Percentiles rank a stretch among this genome's conserved stretches.
Evolutionary conservation across 2,113 vertebrate species (phyloP).

Genomic region (Neolamprologus sp.): DNA sequence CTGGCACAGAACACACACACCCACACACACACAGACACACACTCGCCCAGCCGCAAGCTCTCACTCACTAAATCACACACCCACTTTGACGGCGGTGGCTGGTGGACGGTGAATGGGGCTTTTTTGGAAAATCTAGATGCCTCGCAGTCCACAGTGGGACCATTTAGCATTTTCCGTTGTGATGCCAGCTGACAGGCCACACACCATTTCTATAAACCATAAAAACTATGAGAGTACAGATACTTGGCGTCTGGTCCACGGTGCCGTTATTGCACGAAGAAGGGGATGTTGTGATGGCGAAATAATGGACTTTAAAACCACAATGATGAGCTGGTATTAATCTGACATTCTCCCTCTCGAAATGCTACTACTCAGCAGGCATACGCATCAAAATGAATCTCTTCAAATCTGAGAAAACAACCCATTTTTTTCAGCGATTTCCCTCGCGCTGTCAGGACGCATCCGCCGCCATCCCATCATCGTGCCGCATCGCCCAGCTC

Average conservation of each 20-base stretch:
- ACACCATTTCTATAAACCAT: slow-evolving; percentile 4
- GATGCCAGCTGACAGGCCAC: slow-evolving; percentile 18
- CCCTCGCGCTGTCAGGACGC: not conserved
- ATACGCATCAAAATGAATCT: not conserved
- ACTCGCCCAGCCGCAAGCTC: not conserved
- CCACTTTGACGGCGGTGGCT: slow-evolving; percentile 15
- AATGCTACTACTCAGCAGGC: not conserved
- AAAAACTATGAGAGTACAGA: not conserved
- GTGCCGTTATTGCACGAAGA: not conserved
- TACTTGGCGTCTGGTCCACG: not conserved
- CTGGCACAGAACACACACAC: slow-evolving; percentile 25
- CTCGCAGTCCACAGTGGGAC: not conserved
- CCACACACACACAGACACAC: not conserved
- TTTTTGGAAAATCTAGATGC: slow-evolving; percentile 11
- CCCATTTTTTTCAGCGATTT: not conserved
- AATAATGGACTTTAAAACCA: not conserved
- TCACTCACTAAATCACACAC: slow-evolving; percentile 25
- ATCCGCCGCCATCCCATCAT: not conserved
- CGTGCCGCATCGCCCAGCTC: not conserved
- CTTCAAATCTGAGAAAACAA: not conserved
- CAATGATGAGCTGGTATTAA: not conserved
- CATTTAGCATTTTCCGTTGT: not conserved
- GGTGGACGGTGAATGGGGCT: not conserved
- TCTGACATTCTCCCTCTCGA: not conserved
- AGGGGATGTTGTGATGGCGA: not conserved